Evolutionary conservation across 1,140 invertebrate species (phyloP).

Genomic region (Drosophila guanche): DNA sequence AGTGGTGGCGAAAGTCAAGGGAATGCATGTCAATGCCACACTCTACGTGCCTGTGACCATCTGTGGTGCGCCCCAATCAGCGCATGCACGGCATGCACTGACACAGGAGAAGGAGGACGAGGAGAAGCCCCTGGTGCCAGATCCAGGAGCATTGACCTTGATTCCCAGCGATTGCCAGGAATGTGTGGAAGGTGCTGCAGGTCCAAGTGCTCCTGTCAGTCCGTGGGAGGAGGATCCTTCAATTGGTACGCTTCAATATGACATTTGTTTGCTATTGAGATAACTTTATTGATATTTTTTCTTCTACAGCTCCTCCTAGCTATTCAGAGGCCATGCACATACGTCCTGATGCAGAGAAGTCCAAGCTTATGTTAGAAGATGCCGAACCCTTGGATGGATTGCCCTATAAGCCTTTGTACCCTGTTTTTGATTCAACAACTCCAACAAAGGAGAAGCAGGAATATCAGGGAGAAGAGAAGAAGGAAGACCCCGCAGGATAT

Average conservation of each 20-base stretch:
- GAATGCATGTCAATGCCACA: constrained; percentile 84
- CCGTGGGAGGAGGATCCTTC: constrained; percentile 44
- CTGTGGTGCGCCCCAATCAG: constrained; percentile 85
- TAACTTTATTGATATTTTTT: neutral
- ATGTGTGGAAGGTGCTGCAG: constrained; percentile 1
- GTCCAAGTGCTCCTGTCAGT: constrained; percentile 6
- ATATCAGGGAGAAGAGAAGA: neutral
- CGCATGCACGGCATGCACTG: constrained; percentile 26
- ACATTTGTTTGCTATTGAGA: neutral
- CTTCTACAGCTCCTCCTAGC: constrained; percentile 53
- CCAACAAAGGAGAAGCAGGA: constrained; percentile 6
- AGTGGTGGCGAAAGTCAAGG: constrained; percentile 84
- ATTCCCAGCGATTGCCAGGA: constrained; percentile 2
- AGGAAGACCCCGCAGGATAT: neutral
- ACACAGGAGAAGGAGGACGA: neutral
- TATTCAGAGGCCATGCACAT: constrained; percentile 66
- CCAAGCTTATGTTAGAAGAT: neutral
- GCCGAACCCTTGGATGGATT: neutral
- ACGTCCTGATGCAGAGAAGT: neutral
- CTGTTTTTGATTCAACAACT: constrained; percentile 55
- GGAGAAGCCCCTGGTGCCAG: constrained; percentile 16
- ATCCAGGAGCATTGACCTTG: constrained; percentile 38
- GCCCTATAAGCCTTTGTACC: constrained; percentile 54
- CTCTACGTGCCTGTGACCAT: constrained; percentile 84
- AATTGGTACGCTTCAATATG: constrained; percentile 23